phyloP scores from a whole-genome alignment of 2,888 invertebrate genomes.

The Pandemis cinnamomeana region DNA sequence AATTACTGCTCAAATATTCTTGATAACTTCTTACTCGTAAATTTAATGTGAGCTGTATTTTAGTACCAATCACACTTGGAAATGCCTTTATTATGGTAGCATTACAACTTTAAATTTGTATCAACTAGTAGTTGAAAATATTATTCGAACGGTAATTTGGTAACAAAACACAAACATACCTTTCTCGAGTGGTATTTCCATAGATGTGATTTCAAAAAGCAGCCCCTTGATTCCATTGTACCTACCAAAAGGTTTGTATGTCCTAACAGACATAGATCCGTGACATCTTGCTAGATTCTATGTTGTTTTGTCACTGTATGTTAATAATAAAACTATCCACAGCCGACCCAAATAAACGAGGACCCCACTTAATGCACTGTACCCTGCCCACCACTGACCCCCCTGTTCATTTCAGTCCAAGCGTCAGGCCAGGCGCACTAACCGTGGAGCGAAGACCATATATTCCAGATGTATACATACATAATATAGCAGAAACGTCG shows the following conservation, averaged over 20 bases:
- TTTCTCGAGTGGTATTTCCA: no score
- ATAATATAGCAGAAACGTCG: constrained; percentile 65
- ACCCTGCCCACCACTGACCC: constrained; percentile 54
- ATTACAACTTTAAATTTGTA: no score
- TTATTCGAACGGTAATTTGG: no score
- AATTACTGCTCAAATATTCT: no score
- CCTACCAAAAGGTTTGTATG: not conserved
- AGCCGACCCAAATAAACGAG: not conserved
- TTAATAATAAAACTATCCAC: constrained; percentile 28
- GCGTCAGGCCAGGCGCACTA: constrained; percentile 82
- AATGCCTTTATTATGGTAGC: no score
- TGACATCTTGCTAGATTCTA: not conserved
- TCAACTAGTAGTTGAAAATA: no score
- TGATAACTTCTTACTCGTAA: no score
- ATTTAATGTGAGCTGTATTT: no score
- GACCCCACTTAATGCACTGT: constrained; percentile 16
- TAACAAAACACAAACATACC: no score
- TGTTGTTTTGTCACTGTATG: constrained; percentile 17
- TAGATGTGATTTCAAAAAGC: not conserved
- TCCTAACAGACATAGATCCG: constrained; percentile 8
- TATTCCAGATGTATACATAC: constrained; percentile 59
- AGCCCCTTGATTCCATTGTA: not conserved
- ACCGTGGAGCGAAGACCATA: constrained; percentile 71
- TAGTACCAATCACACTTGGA: no score
- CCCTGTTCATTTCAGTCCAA: constrained; percentile 82